Conservation (phyloP, 2,113 vertebrate genomes). For the Petromus typicus region DNA sequence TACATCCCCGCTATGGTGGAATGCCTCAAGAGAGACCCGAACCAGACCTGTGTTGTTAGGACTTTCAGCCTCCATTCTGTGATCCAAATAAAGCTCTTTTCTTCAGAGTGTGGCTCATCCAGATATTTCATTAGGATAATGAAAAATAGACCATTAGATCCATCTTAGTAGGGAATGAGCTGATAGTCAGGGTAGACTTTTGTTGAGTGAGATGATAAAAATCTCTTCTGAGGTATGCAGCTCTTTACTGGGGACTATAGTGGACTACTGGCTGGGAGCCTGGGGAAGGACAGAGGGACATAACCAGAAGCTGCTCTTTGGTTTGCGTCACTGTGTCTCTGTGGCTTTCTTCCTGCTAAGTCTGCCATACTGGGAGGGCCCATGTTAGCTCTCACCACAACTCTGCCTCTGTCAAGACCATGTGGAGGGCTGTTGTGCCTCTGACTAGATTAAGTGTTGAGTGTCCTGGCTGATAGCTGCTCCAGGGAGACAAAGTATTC, state of each 20-base stretch:
- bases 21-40: no score
- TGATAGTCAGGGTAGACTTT: background rate
- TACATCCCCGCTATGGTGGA: background rate
- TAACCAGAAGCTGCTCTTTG: background rate
- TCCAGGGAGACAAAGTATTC: conserved; percentile 9
- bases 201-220: background rate
- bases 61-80: background rate
- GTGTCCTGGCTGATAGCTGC: background rate
- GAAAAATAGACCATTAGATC: background rate
- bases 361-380: background rate
- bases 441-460: background rate
- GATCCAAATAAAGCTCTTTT: background rate
- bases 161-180: background rate
- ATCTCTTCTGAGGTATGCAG: background rate
- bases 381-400: accelerated
- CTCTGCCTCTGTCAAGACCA: background rate
- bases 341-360: background rate
- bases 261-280: background rate
- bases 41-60: background rate
- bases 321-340: background rate
- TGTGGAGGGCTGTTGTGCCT: background rate
- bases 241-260: background rate
- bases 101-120: background rate
- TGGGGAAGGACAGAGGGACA: background rate
- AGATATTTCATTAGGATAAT: background rate